Evolutionary conservation across 2,888 invertebrate genomes (phyloP).

Genomic region (Ectobius pallidus): DNA sequence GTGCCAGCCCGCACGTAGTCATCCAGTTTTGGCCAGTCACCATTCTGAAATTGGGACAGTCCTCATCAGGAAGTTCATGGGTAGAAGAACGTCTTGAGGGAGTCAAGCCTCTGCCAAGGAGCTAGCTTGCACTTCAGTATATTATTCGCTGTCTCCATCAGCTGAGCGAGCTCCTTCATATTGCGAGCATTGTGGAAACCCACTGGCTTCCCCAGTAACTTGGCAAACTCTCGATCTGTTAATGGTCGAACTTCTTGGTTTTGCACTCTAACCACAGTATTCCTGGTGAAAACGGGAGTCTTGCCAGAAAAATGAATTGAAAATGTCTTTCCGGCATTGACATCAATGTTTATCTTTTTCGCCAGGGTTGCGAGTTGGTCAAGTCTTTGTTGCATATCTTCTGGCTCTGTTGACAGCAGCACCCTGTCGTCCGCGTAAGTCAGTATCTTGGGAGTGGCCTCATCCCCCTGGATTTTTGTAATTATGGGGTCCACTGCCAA

Average conservation of each 20-base stretch:
- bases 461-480: too few species aligned
- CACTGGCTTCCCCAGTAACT: too few species aligned
- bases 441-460: too few species aligned
- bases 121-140: too few species aligned
- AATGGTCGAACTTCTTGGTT: neutral
- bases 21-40: neutral
- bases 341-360: neutral
- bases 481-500: too few species aligned
- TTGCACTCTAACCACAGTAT: neutral
- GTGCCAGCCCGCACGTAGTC: neutral
- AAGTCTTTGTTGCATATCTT: too few species aligned
- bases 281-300: neutral
- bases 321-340: neutral
- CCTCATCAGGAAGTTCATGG: neutral
- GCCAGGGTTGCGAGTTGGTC: too few species aligned
- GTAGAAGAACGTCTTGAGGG: neutral
- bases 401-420: too few species aligned
- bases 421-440: too few species aligned
- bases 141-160: too few species aligned
- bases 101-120: neutral
- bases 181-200: too few species aligned
- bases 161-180: too few species aligned
- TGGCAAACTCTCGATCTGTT: neutral
- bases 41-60: neutral
- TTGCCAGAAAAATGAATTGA: neutral